A percentile compares a stretch with the other conserved stretches of the same genome.
These are phyloP conservation scores for Anticlea derivata DNA, from an alignment of 2,888 invertebrate genomes.

Conservation along the genomic window DNA sequence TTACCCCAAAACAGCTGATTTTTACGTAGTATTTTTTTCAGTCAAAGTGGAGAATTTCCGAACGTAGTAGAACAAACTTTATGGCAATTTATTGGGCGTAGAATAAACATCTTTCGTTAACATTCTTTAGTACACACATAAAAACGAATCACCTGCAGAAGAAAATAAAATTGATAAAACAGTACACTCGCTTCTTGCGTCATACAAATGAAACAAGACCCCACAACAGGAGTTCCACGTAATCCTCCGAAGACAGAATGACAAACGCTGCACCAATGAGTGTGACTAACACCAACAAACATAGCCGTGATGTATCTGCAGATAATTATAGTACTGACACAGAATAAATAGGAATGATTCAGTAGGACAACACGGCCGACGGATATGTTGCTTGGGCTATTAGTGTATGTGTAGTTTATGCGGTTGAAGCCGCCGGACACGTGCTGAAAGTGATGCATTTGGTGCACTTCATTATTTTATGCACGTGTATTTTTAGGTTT, in stretches of 20 bases:
- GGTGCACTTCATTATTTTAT: slow-evolving; percentile 7
- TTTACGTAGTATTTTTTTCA: no score
- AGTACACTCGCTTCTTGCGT: background rate
- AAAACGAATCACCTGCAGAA: no score
- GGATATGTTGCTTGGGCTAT: slow-evolving; percentile 21
- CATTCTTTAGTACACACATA: no score
- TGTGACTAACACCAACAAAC: slow-evolving; percentile 31
- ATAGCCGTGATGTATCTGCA: slow-evolving; percentile 24
- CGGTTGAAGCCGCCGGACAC: slow-evolving; percentile 1
- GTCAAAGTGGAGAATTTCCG: no score
- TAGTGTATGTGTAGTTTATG: slow-evolving; percentile 20
- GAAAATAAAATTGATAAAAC: background rate
- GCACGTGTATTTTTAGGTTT: background rate
- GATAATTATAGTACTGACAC: slow-evolving; percentile 32
- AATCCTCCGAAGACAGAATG: slow-evolving; percentile 22
- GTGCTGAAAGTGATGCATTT: slow-evolving; percentile 20
- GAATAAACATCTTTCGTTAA: no score
- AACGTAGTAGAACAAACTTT: no score
- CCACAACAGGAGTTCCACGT: slow-evolving; percentile 16
- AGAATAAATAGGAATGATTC: slow-evolving; percentile 26
- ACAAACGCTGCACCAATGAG: slow-evolving; percentile 21
- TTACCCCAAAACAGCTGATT: no score
- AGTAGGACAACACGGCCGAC: slow-evolving; percentile 24
- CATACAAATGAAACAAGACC: slow-evolving; percentile 4
- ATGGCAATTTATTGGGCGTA: no score